Conservation (phyloP, 2,888 invertebrate species). For the Aphidoletes aphidimyza region DNA sequence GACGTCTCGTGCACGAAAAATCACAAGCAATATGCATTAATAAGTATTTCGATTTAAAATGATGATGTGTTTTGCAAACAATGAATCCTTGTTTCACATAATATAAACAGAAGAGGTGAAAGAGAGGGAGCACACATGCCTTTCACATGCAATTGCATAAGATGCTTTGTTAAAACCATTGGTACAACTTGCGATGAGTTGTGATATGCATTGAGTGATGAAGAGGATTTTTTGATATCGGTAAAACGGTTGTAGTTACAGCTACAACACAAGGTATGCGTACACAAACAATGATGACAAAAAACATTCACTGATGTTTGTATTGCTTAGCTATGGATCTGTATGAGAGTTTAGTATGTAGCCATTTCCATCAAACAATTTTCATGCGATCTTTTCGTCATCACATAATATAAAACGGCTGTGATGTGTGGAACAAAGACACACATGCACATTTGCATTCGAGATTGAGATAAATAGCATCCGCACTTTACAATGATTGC, state of each 20-base stretch:
- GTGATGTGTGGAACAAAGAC: neutral
- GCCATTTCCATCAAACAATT: no score
- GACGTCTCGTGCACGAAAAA: neutral
- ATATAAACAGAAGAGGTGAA: neutral
- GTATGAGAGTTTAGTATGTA: no score
- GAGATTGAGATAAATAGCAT: conserved; percentile 41
- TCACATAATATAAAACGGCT: no score
- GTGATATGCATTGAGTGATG: neutral
- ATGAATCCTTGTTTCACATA: conserved; percentile 34
- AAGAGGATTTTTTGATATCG: neutral
- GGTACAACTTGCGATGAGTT: neutral
- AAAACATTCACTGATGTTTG: no score
- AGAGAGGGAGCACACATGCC: neutral
- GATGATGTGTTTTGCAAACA: conserved; percentile 46
- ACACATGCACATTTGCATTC: neutral
- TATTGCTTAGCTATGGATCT: no score
- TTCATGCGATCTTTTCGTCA: no score
- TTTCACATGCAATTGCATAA: neutral
- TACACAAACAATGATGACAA: no score
- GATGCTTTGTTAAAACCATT: neutral
- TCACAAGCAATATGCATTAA: neutral
- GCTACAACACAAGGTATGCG: neutral
- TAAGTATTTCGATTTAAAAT: neutral
- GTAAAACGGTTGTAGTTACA: neutral
- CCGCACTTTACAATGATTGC: neutral